A percentile compares a stretch with the other conserved stretches of the same genome.
These are phyloP conservation scores for Ormyrus rosae DNA, from an alignment of 2,888 invertebrate genomes.

Conservation along the genomic window DNA sequence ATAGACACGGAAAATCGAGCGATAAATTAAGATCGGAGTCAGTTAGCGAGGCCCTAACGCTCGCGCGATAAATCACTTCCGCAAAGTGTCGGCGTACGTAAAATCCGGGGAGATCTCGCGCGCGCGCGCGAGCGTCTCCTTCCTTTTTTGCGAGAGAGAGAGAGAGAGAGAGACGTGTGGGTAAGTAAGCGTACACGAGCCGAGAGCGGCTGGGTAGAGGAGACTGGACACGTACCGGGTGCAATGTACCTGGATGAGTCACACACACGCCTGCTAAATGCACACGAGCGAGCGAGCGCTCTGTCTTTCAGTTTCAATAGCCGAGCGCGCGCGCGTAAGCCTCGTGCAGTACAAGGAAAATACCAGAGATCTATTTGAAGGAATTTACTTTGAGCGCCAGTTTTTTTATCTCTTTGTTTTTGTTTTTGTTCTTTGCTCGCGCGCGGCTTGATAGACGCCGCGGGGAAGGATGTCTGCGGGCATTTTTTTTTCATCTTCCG, in stretches of 20 bases:
- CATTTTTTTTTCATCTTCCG: too few relatives aligned
- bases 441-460: too few relatives aligned
- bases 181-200: constrained; percentile 32
- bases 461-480: too few relatives aligned
- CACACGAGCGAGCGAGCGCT: neutral
- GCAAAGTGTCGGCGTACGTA: constrained; percentile 38
- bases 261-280: constrained; percentile 55
- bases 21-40: constrained; percentile 53
- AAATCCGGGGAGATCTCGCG: constrained; percentile 37
- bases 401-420: too few relatives aligned
- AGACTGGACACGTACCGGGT: constrained; percentile 66
- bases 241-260: constrained; percentile 69
- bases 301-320: neutral
- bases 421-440: too few relatives aligned
- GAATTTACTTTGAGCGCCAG: too few relatives aligned
- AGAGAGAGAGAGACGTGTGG: neutral
- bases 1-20: constrained; percentile 50
- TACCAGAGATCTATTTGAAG: too few relatives aligned
- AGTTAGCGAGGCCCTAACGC: constrained; percentile 38
- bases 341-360: too few relatives aligned
- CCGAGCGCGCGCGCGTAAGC: too few relatives aligned
- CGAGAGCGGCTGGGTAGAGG: constrained; percentile 47
- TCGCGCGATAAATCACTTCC: constrained; percentile 52
- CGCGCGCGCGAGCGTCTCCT: neutral
- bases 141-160: neutral